A percentile compares a stretch with the other conserved stretches of the same genome.
Evolutionary conservation across 64 coral and sea anemone species (phyloP).

Genomic region (Trachythela sp.): DNA sequence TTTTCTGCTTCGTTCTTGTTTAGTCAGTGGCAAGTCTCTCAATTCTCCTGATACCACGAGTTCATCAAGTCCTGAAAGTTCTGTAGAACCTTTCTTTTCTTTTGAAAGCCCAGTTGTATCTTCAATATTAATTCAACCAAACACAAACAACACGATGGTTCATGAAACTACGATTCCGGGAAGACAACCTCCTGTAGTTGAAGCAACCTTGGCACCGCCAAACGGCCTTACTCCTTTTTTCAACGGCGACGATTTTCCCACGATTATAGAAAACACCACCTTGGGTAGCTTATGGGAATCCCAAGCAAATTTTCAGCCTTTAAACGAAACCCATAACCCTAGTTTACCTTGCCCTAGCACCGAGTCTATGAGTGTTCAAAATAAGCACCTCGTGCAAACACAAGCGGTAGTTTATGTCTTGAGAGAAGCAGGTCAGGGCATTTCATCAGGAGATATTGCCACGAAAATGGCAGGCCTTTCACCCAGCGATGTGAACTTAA

Average conservation of each 20-base stretch:
- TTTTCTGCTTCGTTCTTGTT: background rate
- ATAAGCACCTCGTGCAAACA: background rate
- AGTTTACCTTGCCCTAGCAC: too few species aligned
- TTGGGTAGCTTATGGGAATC: too few species aligned
- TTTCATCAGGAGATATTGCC: conserved; percentile 17
- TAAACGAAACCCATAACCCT: too few species aligned
- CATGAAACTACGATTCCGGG: background rate
- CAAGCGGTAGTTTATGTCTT: background rate
- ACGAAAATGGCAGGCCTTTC: background rate
- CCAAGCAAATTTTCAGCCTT: too few species aligned
- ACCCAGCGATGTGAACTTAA: background rate
- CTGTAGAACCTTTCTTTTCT: background rate
- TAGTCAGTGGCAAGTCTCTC: background rate
- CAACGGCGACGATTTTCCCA: too few species aligned
- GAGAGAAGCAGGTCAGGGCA: background rate
- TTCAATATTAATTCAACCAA: too few species aligned
- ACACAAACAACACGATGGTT: background rate
- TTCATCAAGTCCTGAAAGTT: background rate
- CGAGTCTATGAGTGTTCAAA: background rate
- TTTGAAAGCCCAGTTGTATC: background rate
- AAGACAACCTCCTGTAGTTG: background rate
- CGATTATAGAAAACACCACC: too few species aligned
- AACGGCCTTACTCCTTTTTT: too few species aligned
- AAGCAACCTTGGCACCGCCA: too few species aligned
- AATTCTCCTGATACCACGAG: background rate